Evolutionary conservation across 2,888 invertebrate species (phyloP), one percentile per base, ranked within the genome.

Genomic region (Harpalus rubripes): DNA sequence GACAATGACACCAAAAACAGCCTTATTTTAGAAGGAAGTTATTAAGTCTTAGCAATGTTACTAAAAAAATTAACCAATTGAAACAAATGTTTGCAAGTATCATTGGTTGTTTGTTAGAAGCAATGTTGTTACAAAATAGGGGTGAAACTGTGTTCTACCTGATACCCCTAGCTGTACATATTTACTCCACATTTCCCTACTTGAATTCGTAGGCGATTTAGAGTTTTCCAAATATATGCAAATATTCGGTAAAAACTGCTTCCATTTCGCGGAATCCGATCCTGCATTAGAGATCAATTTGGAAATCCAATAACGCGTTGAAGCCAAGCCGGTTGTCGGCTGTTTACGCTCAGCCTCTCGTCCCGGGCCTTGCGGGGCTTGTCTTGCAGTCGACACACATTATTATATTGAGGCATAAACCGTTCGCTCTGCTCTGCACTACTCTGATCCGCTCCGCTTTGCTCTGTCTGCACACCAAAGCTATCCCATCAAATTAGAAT

Each of bases 381-480:
- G 81, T 32, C 56, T 39, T 82, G 82, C 82, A 82, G 72, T 82
- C 68, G 82, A 82, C 82, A 82, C 72, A 82, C 82, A 82, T 82
- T 82, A 82, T 82, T 82, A 82, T 82, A 82, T 82, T 82, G 82
- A 56, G 68, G 56, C 72, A 68, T 82, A 65, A 58, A 82, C 82
- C 72, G 58, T 58, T 72, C 65, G 68, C 63, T 81, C 63, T 81
- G 81, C 32, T 58, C 58, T 82, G 82, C 61, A 1, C 32, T 32
- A 5, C 32, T 32, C 32, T 32, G 32, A 32, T 32, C 32, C 5
- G 32, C 32, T 32, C 32, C 32, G 32, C 32, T 32, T 32, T 32
- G 32, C 32, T 32, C 32, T 32, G 32, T 32, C 32, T 32, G 32
- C 32, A 32, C 32, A 82, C 10, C 44, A 56, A 56, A 52, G 56